These are phyloP conservation scores for Drosophila seguyi DNA, from an alignment of 1,140 invertebrate species.

Conservation along the genomic window DNA sequence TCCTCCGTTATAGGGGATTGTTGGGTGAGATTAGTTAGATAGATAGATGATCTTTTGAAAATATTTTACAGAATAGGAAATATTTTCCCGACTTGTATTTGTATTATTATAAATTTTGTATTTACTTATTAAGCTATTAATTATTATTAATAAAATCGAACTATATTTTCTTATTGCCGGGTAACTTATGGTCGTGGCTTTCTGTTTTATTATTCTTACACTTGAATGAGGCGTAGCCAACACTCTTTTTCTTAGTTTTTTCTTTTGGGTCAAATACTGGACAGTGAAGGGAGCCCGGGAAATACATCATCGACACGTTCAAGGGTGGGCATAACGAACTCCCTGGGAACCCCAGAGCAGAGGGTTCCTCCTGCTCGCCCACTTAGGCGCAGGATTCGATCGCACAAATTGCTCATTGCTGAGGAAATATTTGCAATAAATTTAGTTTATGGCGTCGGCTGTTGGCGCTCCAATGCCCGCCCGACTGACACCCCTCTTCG, in stretches of 20 bases:
- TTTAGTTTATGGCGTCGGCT: constrained; percentile 82
- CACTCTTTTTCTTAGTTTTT: constrained; percentile 7
- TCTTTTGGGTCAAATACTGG: constrained; percentile 56
- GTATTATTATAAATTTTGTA: not conserved
- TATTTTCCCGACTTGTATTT: not conserved
- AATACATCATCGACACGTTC: constrained; percentile 83
- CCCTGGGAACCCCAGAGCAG: constrained; percentile 7
- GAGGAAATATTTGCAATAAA: constrained; percentile 85
- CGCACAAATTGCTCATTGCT: constrained; percentile 85
- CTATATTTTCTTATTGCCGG: not conserved
- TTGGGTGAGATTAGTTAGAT: not conserved
- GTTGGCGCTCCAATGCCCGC: constrained; percentile 61
- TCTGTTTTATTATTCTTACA: not conserved
- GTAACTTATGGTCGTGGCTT: not conserved
- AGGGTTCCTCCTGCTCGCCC: not conserved
- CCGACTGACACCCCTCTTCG: constrained; percentile 63
- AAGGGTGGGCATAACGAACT: constrained; percentile 56
- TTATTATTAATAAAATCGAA: not conserved
- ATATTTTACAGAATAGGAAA: not conserved
- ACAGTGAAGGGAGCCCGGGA: constrained; percentile 20
- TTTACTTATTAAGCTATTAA: not conserved
- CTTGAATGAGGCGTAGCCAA: not conserved
- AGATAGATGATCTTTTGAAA: not conserved
- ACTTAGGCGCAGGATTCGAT: constrained; percentile 64
- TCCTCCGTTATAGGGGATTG: not conserved